Conservation (phyloP, 2,113 vertebrate genomes). For the Pterocles burchelli region DNA sequence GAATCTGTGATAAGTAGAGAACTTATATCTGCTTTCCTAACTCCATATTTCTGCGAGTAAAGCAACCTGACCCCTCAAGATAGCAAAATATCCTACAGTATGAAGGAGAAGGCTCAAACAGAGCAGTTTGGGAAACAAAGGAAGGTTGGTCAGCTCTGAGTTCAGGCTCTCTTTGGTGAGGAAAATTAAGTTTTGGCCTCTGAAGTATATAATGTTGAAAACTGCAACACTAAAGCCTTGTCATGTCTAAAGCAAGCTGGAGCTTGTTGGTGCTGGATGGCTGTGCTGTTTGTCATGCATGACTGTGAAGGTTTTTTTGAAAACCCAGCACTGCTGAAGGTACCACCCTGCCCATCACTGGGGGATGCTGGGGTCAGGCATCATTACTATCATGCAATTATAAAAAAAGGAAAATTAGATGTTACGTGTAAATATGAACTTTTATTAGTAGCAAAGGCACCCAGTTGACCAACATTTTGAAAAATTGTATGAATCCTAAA, state of each 20-base stretch:
- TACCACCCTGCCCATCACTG: rapidly evolving
- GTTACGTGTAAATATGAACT: not conserved
- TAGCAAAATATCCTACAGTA: not conserved
- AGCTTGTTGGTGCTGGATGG: not conserved
- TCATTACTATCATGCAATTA: not conserved
- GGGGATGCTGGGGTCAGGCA: too few relatives aligned
- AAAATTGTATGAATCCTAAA: not conserved
- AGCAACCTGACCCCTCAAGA: not conserved
- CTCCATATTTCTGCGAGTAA: not conserved
- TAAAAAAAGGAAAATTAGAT: not conserved
- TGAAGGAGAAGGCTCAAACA: not conserved
- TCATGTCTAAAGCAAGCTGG: not conserved
- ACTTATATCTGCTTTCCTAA: not conserved
- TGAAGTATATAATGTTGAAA: not conserved
- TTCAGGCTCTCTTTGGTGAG: not conserved
- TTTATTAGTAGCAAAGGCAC: not conserved
- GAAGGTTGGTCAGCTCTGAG: not conserved
- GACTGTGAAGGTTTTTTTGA: too few relatives aligned
- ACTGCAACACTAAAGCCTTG: not conserved
- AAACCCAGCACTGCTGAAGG: not conserved
- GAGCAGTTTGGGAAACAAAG: not conserved
- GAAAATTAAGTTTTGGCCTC: not conserved
- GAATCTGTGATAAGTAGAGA: not conserved
- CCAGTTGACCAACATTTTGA: not conserved
- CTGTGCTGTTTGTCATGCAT: not conserved